phyloP scores from a whole-genome alignment of 1,140 invertebrate species.

The Araneus ventricosus region DNA sequence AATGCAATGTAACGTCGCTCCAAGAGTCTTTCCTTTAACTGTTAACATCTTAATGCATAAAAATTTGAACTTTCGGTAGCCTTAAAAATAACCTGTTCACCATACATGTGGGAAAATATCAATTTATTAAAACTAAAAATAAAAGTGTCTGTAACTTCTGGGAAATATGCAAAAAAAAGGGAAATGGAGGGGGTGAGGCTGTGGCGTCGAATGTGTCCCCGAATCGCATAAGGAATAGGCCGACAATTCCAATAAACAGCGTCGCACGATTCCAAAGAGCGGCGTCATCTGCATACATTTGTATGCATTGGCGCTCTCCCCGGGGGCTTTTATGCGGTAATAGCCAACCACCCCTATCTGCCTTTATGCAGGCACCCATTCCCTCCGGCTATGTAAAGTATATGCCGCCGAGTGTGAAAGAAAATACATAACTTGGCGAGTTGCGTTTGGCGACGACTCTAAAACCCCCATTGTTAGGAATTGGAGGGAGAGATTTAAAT shows the following conservation, averaged over 20 bases:
- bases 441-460: constrained; percentile 51
- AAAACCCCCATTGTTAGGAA: constrained; percentile 66
- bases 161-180: background rate
- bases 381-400: constrained; percentile 48
- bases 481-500: constrained; percentile 66
- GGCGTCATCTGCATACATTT: constrained; percentile 72
- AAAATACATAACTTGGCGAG: constrained; percentile 69
- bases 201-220: background rate
- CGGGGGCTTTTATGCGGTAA: constrained; percentile 72
- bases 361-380: constrained; percentile 49
- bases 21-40: too few relatives aligned
- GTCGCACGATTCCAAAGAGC: background rate
- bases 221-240: constrained; percentile 9
- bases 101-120: background rate
- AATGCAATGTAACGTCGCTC: too few relatives aligned
- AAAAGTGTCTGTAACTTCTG: constrained; percentile 5
- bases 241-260: constrained; percentile 71
- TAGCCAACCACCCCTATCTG: constrained; percentile 54
- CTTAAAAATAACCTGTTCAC: background rate
- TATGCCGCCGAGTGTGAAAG: constrained; percentile 52
- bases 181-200: background rate
- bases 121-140: background rate
- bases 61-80: background rate
- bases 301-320: constrained; percentile 70
- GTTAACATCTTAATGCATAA: too few relatives aligned